Base-by-base conservation (phyloP, 2,113 vertebrate genomes). In the Ardeotis arabs region DNA sequence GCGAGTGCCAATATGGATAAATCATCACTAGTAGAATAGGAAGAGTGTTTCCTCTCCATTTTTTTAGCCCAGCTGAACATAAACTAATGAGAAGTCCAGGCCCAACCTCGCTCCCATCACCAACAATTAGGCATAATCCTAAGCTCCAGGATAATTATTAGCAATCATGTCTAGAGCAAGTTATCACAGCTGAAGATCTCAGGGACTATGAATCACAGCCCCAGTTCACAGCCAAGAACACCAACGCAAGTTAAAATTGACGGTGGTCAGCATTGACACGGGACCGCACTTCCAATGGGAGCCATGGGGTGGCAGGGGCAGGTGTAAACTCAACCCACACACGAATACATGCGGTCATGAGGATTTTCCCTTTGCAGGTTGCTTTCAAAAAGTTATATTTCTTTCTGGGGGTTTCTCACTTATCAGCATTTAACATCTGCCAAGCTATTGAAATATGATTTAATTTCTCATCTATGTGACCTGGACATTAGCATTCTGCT, bases 401-500 rank as follows among this genome's bases (percentile, higher is more conserved):
- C 50, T 58, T 81, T 53, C 49, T 22, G 68, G 24, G 62, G 6
- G 3, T 60, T 86, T 74, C 44, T 23, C 68, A 41, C 37, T 89
- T 87, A 73, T 90, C 78, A 79, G 33, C 28, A 41, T 69, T 81
- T 52, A 55, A 8, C 56, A 84, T 94, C 80, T 94, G 87, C 87
- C 91, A 87, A 83, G 70, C 28, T 73, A 66, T 55, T 90, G 82
- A 92, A 92, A 91, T 68, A 67, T 52, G 81, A 95, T 83, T 97
- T 87, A 73, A 89, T 89, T 95, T 83, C 84, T 91, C 66, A 9
- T 76, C 33, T 49, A 2, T 68, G 50, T 39, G 47, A 89, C 84
- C 90, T 60, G 77, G 80, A 50, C 76, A 87, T 97, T 90, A 37
- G 53, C 58, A 95, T 96, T 96, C 96, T 74, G 56, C 92, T 82